Conservation (phyloP, 2,797 vertebrate species). For the Phoeniculus purpureus region DNA sequence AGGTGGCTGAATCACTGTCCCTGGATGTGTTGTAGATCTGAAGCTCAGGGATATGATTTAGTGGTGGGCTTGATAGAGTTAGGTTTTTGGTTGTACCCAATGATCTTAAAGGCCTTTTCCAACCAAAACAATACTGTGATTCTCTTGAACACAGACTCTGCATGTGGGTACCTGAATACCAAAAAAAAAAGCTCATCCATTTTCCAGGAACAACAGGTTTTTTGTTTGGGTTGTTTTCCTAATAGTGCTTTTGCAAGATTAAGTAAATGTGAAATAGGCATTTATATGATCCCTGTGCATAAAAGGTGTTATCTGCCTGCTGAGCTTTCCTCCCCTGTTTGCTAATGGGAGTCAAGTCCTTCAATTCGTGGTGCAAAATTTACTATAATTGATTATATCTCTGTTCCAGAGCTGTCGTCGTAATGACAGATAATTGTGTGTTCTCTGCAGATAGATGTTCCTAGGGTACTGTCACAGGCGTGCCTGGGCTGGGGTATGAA, state of each 20-base stretch:
- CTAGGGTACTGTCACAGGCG: background rate
- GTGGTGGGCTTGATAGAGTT: too few species aligned
- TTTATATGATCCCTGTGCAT: background rate
- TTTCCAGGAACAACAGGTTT: background rate
- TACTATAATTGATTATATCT: conserved; percentile 37
- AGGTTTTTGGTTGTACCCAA: too few species aligned
- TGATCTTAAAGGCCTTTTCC: too few species aligned
- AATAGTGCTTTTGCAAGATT: background rate
- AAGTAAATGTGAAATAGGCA: conserved; percentile 26
- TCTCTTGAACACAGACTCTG: background rate
- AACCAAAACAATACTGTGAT: too few species aligned
- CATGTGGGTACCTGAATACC: background rate
- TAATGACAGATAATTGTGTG: background rate
- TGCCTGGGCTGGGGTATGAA: background rate
- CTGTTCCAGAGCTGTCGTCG: background rate
- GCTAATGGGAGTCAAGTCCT: background rate
- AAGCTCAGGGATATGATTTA: too few species aligned
- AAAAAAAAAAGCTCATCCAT: background rate
- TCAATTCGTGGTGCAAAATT: conserved; percentile 28
- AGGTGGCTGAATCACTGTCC: too few species aligned
- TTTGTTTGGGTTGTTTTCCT: too few species aligned
- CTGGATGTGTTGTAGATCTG: too few species aligned
- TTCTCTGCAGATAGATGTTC: background rate
- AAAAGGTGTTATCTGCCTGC: conserved; percentile 12
- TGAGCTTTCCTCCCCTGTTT: conserved; percentile 5